Evolutionary conservation across 2,113 vertebrate genomes (phyloP), one percentile per base, ranked within the genome.

Genomic region (Nyctereutes procyonoides): DNA sequence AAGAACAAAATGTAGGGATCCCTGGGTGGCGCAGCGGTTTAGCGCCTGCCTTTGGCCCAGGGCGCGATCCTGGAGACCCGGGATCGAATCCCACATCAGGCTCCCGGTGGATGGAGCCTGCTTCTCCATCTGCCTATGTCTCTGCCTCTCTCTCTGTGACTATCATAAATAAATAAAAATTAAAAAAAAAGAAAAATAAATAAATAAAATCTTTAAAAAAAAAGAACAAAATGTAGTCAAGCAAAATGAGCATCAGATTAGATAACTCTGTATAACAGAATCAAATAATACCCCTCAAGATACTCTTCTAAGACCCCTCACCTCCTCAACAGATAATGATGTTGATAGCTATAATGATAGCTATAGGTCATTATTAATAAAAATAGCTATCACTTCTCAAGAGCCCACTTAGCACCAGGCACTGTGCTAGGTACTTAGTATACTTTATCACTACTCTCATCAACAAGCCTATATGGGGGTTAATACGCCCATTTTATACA

Each of bases 321-420:
- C 22, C 28, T 32, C 2, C 67, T 67, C 58, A 76, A 58, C 20
- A 90, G 56, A 95, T 28, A 93, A 69, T 65, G 86, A 79, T 79
- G n/a, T 26, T 84, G 90, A 90, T 58, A 94, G 90, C 77, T 93
- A n/a, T 32, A 93, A 76, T 48, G 53, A 30, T 24, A 43, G 43
- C 43, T 43, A 62, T 1, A 56, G 80, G 30, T 13, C 92, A 30
- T 48, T 32, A 35, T 53, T 84, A 95, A 80, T 85, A 88, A 97
- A 95, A 94, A 80, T 3, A 89, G 90, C 93, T 79, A 53, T 28
- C 20, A 17, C 48, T 93, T 67, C 94, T 97, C 90, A 86, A 74
- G 69, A 80, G 74, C 20, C 71, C 43, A 93, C 83, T 97, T 63
- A 85, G 86, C n/a, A 51, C 73, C 73, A 79, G 88, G 35, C 53